Conservation (phyloP, 2,888 invertebrate species). For the Hirtodrosophila histrioides region DNA sequence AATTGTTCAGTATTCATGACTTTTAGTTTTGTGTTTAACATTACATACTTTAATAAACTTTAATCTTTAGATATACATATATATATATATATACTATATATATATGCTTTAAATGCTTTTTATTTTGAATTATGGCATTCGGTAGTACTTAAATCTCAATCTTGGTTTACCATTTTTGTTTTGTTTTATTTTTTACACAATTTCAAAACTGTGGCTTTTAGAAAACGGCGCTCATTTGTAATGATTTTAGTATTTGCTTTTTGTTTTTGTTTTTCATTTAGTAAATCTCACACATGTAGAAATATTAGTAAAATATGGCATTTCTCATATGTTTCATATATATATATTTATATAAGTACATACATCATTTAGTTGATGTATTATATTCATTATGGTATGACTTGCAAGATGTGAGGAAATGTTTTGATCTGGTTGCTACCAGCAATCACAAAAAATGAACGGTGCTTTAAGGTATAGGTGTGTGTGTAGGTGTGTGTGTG, state of each 20-base stretch:
- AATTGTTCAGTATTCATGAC: slow-evolving; percentile 75
- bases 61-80: slow-evolving; percentile 16
- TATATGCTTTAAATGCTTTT: slow-evolving; percentile 72
- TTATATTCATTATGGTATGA: slow-evolving; percentile 35
- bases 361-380: slow-evolving; percentile 5
- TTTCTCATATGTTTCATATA: slow-evolving; percentile 66
- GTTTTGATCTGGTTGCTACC: slow-evolving; percentile 69
- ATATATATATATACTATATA: too few relatives aligned
- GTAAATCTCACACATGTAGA: slow-evolving; percentile 75
- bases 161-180: slow-evolving; percentile 43
- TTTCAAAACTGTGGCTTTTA: slow-evolving; percentile 78
- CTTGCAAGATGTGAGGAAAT: slow-evolving; percentile 50
- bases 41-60: slow-evolving; percentile 47
- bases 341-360: slow-evolving; percentile 42
- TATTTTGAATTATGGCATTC: slow-evolving; percentile 80
- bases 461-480: slow-evolving; percentile 54
- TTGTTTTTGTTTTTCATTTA: slow-evolving; percentile 51
- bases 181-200: slow-evolving; percentile 63
- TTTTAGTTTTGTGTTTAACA: slow-evolving; percentile 66
- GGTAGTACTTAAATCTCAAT: slow-evolving; percentile 65
- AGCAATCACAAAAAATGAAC: slow-evolving; percentile 80
- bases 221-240: slow-evolving; percentile 76
- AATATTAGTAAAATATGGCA: slow-evolving; percentile 74
- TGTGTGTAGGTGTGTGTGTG: neutral
- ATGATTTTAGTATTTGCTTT: slow-evolving; percentile 75